A percentile compares a stretch with the other conserved stretches of the same genome.
These are phyloP conservation scores for Lutjanus campechanus DNA, from an alignment of 2,797 vertebrate species.

Conservation along the genomic window DNA sequence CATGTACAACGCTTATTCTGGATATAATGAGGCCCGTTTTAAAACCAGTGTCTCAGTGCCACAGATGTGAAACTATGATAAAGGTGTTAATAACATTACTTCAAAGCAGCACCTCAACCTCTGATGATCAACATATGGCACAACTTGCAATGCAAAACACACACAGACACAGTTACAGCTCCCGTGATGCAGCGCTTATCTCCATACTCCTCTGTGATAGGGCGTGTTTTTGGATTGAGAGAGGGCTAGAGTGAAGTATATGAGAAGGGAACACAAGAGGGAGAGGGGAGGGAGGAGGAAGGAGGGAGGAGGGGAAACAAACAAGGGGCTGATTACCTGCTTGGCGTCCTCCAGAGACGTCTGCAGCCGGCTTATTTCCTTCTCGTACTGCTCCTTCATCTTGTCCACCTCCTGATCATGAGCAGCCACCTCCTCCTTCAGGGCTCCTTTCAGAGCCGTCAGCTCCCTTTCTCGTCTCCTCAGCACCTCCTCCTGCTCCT, in stretches of 20 bases:
- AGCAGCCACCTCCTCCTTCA: slow-evolving; percentile 96
- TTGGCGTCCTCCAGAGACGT: slow-evolving; percentile 88
- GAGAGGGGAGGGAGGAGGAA: too few relatives aligned
- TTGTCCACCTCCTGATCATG: slow-evolving; percentile 96
- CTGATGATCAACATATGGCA: slow-evolving; percentile 44
- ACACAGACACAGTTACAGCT: slow-evolving; percentile 36
- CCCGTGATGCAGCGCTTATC: slow-evolving; percentile 66
- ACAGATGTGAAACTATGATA: slow-evolving; percentile 33
- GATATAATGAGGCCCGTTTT: slow-evolving; percentile 2
- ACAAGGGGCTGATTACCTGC: slow-evolving; percentile 84
- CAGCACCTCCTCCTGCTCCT: slow-evolving; percentile 94
- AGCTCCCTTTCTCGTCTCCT: slow-evolving; percentile 94
- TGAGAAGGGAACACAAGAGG: slow-evolving; percentile 33
- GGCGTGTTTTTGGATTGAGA: slow-evolving; percentile 55
- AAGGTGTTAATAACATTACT: slow-evolving; percentile 50
- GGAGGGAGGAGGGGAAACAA: slow-evolving; percentile 8
- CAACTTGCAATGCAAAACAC: slow-evolving; percentile 34
- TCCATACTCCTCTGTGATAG: slow-evolving; percentile 55
- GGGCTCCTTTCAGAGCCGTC: slow-evolving; percentile 94
- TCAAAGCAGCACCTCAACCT: slow-evolving; percentile 43
- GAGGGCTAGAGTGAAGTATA: slow-evolving; percentile 41
- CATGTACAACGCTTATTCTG: background rate
- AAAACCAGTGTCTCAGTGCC: background rate
- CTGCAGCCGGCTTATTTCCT: slow-evolving; percentile 88
- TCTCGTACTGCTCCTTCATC: slow-evolving; percentile 92